Percentiles rank a stretch among this genome's conserved stretches.
Conservation (phyloP, 2,797 vertebrate species). For the Cercopithecus diana region DNA sequence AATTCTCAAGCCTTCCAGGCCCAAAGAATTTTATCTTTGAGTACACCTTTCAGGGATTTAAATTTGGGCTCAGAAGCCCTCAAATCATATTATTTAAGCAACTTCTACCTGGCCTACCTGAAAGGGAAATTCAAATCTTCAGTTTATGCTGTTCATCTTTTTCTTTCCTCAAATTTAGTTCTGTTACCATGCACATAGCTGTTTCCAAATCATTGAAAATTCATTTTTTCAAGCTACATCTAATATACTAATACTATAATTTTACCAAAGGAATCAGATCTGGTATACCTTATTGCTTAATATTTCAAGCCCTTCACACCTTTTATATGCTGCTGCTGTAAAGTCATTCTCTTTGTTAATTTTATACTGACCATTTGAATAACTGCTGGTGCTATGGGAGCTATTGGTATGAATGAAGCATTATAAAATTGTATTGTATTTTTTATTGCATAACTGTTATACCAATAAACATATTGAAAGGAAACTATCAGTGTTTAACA, state of each 20-base stretch:
- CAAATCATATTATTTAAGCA: neutral
- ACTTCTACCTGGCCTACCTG: neutral
- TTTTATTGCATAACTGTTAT: conserved; percentile 69
- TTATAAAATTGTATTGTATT: conserved; percentile 68
- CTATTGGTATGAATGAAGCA: conserved; percentile 34
- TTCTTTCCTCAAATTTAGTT: neutral
- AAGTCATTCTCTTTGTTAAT: conserved; percentile 31
- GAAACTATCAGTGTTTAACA: conserved; percentile 68
- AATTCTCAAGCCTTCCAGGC: neutral
- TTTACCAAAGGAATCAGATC: neutral
- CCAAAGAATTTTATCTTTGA: neutral
- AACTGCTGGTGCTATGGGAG: conserved; percentile 10
- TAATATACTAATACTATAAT: neutral
- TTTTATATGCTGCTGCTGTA: neutral
- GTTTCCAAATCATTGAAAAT: neutral
- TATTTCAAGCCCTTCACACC: neutral
- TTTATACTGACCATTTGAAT: conserved; percentile 29
- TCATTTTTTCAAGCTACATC: neutral
- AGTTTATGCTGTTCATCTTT: neutral
- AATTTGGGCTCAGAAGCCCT: neutral
- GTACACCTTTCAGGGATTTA: neutral
- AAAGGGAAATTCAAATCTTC: neutral
- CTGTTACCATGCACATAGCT: neutral
- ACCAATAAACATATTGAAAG: conserved; percentile 71
- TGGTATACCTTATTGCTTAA: neutral